Base-by-base conservation (phyloP, 35 echinoderm and acorn worm genomes). In the Nesometra sesokonis region DNA sequence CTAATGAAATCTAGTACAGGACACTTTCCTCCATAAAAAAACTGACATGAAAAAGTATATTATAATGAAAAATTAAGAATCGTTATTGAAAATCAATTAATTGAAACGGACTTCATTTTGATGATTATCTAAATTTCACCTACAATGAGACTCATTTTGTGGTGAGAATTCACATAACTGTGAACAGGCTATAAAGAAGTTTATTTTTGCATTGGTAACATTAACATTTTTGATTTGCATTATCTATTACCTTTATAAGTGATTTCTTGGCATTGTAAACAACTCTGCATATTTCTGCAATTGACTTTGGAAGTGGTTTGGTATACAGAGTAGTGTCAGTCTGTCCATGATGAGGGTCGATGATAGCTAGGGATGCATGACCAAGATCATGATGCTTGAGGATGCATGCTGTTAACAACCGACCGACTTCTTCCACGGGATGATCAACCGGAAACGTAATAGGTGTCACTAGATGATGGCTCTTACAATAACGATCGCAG, bases 331-430 rank as follows among this genome's bases (percentile, higher is more conserved):
- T 76, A 13, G 92, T 87, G 19, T 99, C 96, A n/a, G 90, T 90
- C 83, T 99, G 95, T 29, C 83, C 89, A 13, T 87, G 82, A 77
- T 99, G 96, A 13, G 52, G 52, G 11, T 99, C 96, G 9, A 94
- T 93, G 32, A 99, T 35, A 27, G 88, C 93, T 57, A 99, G 79
- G 17, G 92, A 93, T 23, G 90, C 96, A 84, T 99, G 96, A 29
- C 96, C 96, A 33, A 99, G 77, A 35, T 99, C 96, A 79, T 94
- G 96, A 38, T 99, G 96, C 87, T 99, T 99, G 29, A 99, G 46
- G 17, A 99, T 92, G 43, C 90, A 94, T 33, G 96, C 93, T 84
- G 90, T 94, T 32, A 99, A 33, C 0, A 92, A 78, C n/a, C 96
- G 79, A 11, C 90, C 85, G 5, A 86, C 90, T 0, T 92, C 90